Percentiles rank a stretch among this genome's conserved stretches.
Evolutionary conservation across 1,140 invertebrate genomes (phyloP).

Genomic region (Papilio aristodemus): DNA sequence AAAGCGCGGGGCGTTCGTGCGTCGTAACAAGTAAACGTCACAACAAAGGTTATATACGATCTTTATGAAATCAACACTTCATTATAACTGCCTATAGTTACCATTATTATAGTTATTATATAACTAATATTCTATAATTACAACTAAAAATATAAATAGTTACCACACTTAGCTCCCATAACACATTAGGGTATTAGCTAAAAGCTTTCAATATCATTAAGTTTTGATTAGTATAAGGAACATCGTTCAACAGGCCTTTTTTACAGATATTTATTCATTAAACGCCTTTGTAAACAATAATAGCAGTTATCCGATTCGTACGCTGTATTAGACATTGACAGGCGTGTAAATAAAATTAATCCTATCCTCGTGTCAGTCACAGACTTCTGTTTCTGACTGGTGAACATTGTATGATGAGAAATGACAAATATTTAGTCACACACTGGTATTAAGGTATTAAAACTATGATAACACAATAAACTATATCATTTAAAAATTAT

Average conservation of each 20-base stretch:
- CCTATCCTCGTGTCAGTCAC: not conserved
- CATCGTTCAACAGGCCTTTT: no score
- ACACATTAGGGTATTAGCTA: no score
- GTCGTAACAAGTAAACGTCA: slow-evolving; percentile 6
- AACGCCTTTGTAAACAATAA: slow-evolving; percentile 12
- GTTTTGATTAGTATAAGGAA: not conserved
- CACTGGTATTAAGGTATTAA: not conserved
- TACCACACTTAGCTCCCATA: no score
- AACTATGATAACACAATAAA: not conserved
- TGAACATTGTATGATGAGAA: not conserved
- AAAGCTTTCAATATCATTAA: no score
- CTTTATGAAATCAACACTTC: slow-evolving; percentile 8
- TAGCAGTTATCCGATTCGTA: not conserved
- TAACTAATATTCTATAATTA: not conserved
- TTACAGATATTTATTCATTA: not conserved
- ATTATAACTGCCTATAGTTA: slow-evolving; percentile 1
- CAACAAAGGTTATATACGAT: slow-evolving; percentile 16
- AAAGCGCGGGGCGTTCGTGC: slow-evolving; percentile 2
- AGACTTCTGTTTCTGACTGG: slow-evolving; percentile 19
- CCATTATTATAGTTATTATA: not conserved
- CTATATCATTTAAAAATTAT: no score
- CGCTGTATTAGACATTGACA: not conserved
- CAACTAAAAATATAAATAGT: no score
- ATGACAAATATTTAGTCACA: not conserved
- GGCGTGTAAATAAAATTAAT: not conserved